A percentile compares a stretch with the other conserved stretches of the same genome.
Evolutionary conservation across 2,797 vertebrate genomes (phyloP).

Genomic region (Poeciliopsis presidionis): DNA sequence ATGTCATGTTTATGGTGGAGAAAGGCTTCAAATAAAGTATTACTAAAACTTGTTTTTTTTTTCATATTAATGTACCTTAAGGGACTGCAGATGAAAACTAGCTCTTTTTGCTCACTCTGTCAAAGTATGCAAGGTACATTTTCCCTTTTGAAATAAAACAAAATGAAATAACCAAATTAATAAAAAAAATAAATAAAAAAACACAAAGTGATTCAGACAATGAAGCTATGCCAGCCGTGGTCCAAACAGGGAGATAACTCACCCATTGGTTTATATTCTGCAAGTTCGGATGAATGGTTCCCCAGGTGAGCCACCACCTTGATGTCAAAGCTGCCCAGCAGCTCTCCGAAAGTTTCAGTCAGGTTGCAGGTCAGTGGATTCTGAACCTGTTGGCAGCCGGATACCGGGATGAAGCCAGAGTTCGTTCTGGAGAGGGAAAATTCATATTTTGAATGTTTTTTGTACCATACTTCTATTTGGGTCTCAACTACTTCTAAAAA

Average conservation of each 20-base stretch:
- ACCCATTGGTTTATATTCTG: constrained; percentile 34
- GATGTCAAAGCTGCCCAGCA: rapidly evolving
- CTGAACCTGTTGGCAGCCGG: constrained; percentile 46
- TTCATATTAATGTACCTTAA: too few relatives aligned
- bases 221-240: not conserved
- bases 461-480: too few relatives aligned
- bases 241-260: constrained; percentile 23
- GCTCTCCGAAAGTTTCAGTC: constrained; percentile 24
- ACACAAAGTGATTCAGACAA: not conserved
- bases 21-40: too few relatives aligned
- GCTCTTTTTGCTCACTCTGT: too few relatives aligned
- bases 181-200: not conserved
- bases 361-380: constrained; percentile 60
- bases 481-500: too few relatives aligned
- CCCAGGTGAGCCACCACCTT: constrained; percentile 15
- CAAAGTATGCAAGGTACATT: too few relatives aligned
- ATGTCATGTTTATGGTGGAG: too few relatives aligned
- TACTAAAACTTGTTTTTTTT: too few relatives aligned
- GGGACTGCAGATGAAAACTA: too few relatives aligned
- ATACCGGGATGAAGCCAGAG: rapidly evolving
- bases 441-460: too few relatives aligned
- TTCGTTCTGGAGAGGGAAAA: not conserved
- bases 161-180: not conserved
- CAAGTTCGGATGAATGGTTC: rapidly evolving
- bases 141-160: too few relatives aligned